phyloP scores from a whole-genome alignment of 1,140 invertebrate genomes.

The Trichoplusia ni region DNA sequence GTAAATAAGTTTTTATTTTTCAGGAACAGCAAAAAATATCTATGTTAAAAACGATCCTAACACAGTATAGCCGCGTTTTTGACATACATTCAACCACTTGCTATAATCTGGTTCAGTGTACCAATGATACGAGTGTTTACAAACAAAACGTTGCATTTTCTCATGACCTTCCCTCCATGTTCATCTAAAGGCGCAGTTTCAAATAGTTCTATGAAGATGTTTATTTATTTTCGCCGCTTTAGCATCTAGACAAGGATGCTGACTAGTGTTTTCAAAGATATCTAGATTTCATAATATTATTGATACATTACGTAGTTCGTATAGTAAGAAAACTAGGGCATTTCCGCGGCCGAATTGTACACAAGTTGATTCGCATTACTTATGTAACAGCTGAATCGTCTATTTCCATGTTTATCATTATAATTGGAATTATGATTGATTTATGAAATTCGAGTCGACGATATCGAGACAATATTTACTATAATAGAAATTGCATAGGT shows the following conservation, averaged over 20 bases:
- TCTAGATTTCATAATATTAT: conserved; percentile 14
- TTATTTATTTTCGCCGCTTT: not conserved
- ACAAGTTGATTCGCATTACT: conserved; percentile 9
- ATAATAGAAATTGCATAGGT: conserved; percentile 19
- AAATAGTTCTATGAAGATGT: not conserved
- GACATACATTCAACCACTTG: not conserved
- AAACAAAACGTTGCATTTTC: not conserved
- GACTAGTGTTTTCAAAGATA: conserved; percentile 3
- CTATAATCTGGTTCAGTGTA: not conserved
- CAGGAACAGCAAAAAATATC: too few species aligned
- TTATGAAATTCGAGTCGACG: conserved; percentile 49
- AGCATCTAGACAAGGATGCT: not conserved
- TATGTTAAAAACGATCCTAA: too few species aligned
- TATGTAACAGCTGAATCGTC: conserved; percentile 40
- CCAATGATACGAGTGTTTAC: not conserved
- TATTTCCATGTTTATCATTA: conserved; percentile 34
- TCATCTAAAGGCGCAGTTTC: not conserved
- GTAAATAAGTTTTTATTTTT: too few species aligned
- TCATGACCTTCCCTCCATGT: not conserved
- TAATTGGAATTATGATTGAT: conserved; percentile 47
- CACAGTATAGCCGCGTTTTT: not conserved
- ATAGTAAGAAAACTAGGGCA: conserved; percentile 31
- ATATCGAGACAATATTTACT: conserved; percentile 56
- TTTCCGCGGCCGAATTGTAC: conserved; percentile 24
- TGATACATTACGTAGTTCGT: not conserved